Conservation (phyloP, 2,888 invertebrate species). For the Andrena dorsata region DNA sequence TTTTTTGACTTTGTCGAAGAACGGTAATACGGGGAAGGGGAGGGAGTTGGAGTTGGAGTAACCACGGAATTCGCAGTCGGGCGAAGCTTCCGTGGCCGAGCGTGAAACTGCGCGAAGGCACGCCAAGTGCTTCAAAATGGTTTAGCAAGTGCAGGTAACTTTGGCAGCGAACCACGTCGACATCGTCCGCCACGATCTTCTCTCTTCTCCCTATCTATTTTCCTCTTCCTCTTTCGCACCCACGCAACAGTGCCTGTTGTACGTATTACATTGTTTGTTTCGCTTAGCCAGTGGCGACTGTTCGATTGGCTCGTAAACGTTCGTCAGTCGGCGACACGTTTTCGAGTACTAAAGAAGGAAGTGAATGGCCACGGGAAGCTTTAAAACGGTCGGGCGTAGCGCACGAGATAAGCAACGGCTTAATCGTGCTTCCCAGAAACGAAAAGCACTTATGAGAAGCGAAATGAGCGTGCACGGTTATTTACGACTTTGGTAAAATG, state of each 20-base stretch:
- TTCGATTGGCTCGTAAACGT: neutral
- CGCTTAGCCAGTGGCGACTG: neutral
- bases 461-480: slow-evolving; percentile 44
- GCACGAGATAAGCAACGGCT: slow-evolving; percentile 19
- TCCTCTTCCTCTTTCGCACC: neutral
- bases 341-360: neutral
- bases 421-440: slow-evolving; percentile 32
- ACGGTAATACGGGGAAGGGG: neutral
- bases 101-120: slow-evolving; percentile 58
- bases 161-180: slow-evolving; percentile 48
- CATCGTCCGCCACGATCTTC: slow-evolving; percentile 28
- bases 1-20: neutral
- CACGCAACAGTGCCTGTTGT: too few species aligned
- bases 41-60: neutral
- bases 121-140: slow-evolving; percentile 50
- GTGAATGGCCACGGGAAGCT: neutral
- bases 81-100: slow-evolving; percentile 34
- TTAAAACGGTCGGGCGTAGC: neutral
- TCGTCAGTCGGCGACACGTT: slow-evolving; percentile 3
- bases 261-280: neutral
- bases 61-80: slow-evolving; percentile 21
- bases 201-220: slow-evolving; percentile 24
- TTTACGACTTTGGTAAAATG: slow-evolving; percentile 51
- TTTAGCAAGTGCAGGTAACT: slow-evolving; percentile 49
- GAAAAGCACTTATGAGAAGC: slow-evolving; percentile 45